These are phyloP conservation scores for Araneus ventricosus DNA, from an alignment of 1,140 invertebrate genomes.

Conservation along the genomic window DNA sequence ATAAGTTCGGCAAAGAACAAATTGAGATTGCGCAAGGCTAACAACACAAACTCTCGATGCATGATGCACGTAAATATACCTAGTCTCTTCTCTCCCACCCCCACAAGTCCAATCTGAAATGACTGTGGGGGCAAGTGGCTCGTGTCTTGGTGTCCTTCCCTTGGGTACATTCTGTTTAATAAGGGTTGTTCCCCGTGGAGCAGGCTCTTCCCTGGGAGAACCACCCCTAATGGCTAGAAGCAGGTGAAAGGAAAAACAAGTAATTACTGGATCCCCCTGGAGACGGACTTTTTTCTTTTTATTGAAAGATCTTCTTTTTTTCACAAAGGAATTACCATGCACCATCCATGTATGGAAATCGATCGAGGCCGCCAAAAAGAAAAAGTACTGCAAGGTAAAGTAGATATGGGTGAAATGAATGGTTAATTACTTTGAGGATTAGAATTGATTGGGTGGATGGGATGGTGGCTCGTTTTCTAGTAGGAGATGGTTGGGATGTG, in stretches of 20 bases:
- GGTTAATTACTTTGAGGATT: not conserved
- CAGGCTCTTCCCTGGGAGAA: not conserved
- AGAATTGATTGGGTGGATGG: not conserved
- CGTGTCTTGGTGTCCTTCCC: conserved; percentile 24
- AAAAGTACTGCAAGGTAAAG: not conserved
- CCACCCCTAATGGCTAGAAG: conserved; percentile 50
- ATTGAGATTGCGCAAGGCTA: not conserved
- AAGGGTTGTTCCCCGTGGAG: conserved; percentile 28
- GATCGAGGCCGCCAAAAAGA: not conserved
- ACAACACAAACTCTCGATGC: conserved; percentile 4
- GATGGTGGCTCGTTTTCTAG: not conserved
- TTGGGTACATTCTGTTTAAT: conserved; percentile 54
- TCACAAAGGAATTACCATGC: not conserved
- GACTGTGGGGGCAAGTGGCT: not conserved
- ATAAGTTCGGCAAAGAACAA: conserved; percentile 32
- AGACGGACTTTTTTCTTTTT: not conserved
- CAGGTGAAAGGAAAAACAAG: conserved; percentile 64
- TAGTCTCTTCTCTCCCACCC: not conserved
- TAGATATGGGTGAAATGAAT: not conserved
- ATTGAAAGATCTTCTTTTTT: not conserved
- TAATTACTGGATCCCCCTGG: conserved; percentile 28
- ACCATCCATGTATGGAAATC: not conserved
- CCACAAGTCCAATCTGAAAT: not conserved
- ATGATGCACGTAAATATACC: conserved; percentile 36
- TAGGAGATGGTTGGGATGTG: not conserved